Evolutionary conservation across 2,888 invertebrate species (phyloP).

Genomic region (Tenthredo amoena): DNA sequence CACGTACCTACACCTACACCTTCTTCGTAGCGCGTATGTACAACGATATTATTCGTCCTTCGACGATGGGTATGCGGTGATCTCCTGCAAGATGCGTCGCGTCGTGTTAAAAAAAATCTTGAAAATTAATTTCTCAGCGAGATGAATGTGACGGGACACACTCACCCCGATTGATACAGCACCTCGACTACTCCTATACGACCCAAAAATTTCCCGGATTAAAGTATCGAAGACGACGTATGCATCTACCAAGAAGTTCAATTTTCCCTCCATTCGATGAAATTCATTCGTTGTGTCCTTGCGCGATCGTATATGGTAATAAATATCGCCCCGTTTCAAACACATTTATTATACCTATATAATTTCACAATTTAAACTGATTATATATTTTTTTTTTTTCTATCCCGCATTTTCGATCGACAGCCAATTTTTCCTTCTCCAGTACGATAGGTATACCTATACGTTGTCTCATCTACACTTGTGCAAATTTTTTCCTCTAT

Average conservation of each 20-base stretch:
- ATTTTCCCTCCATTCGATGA: neutral
- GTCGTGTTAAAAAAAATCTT: neutral
- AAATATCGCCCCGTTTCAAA: too few species aligned
- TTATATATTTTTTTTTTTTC: neutral
- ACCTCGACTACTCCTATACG: neutral
- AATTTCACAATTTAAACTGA: too few species aligned
- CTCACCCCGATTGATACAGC: neutral
- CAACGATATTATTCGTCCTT: constrained; percentile 12
- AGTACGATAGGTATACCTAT: too few species aligned
- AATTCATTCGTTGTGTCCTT: neutral
- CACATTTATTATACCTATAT: too few species aligned
- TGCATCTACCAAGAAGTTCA: neutral
- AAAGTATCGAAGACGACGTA: too few species aligned
- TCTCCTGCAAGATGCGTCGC: neutral
- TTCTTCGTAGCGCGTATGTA: neutral
- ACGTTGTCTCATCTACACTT: neutral
- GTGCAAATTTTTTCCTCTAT: neutral
- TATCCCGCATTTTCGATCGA: too few species aligned
- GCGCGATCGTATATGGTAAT: too few species aligned
- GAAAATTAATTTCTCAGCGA: neutral
- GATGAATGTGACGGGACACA: neutral
- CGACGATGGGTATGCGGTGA: neutral
- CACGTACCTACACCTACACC: neutral
- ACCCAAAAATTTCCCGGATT: neutral
- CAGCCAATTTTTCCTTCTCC: too few species aligned